phyloP scores from a whole-genome alignment of 2,113 vertebrate genomes.

The Misgurnus anguillicaudatus region DNA sequence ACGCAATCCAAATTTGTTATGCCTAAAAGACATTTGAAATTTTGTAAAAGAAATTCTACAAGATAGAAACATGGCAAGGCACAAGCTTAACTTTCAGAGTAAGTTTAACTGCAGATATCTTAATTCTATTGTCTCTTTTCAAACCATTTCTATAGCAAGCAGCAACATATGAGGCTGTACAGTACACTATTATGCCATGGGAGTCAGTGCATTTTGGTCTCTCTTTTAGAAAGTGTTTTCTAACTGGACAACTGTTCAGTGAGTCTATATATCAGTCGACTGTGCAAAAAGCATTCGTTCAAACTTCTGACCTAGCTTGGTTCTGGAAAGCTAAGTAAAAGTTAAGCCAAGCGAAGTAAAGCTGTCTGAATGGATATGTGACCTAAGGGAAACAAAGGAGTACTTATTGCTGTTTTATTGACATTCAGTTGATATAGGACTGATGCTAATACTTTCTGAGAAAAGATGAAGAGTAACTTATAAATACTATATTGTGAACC shows the following conservation, averaged over 20 bases:
- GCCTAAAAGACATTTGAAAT: too few species aligned
- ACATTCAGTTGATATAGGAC: not conserved
- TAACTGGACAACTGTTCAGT: not conserved
- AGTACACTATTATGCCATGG: not conserved
- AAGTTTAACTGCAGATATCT: not conserved
- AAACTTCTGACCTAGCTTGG: not conserved
- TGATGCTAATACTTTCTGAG: constrained; percentile 20
- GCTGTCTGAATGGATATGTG: not conserved
- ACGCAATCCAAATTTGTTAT: not conserved
- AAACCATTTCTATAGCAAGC: too few species aligned
- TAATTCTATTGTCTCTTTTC: too few species aligned
- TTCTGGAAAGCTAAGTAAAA: not conserved
- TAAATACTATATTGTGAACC: too few species aligned
- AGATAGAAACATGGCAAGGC: not conserved
- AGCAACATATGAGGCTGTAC: not conserved
- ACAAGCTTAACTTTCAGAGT: not conserved
- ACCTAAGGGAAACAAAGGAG: not conserved
- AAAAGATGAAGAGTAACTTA: not conserved
- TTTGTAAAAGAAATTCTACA: not conserved
- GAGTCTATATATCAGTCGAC: not conserved
- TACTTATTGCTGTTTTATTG: not conserved
- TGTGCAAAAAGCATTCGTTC: constrained; percentile 18
- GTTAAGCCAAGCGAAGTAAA: too few species aligned
- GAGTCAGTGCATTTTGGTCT: constrained; percentile 21
- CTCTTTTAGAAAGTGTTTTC: constrained; percentile 1